Evolutionary conservation across 2,797 vertebrate species (phyloP), one percentile per base, ranked within the genome.

Genomic region (Pogoniulus pusillus): DNA sequence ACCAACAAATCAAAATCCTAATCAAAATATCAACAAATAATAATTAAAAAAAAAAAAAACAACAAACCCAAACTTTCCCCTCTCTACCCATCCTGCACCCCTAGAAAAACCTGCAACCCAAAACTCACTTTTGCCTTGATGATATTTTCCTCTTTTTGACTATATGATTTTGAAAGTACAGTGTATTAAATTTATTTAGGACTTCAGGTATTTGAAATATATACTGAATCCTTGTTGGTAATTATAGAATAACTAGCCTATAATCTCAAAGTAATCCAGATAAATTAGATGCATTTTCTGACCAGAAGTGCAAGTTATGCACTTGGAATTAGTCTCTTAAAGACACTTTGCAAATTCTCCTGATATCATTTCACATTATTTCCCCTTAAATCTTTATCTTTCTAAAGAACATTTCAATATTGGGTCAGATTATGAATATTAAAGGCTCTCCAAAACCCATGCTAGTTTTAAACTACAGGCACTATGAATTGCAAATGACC

Each of bases 351-450:
- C 72, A 92, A 95, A 97, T 95, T 93, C 94, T 97, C 91, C 77
- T 94, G 92, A 89, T 96, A 95, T 95, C 86, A 90, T 66, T 97
- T 95, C 88, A 83, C 66, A 95, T 94, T 94, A 95, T 95, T 96
- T 89, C 39, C 75, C 74, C 82, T 96, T 96, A 96, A 95, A 87
- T 91, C 62, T 82, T 74, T 95, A 43, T 97, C 83, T 95, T 96
- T 94, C 75, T 85, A 89, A 96, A 96, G 89, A 96, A 82, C 79
- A 89, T 97, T 90, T 97, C 92, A 95, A 95, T 96, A 96, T 94
- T 94, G 73, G 92, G 95, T 97, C 93, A 97, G 91, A 96, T 97
- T 96, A 96, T 96, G 89, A 89, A 97, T 97, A 96, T 96, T 97
- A 97, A 97, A 91, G 80, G 71, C 72, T 95, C 39, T 89, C 81